phyloP scores from a whole-genome alignment of 2,113 vertebrate species.

The Zosterops lateralis region DNA sequence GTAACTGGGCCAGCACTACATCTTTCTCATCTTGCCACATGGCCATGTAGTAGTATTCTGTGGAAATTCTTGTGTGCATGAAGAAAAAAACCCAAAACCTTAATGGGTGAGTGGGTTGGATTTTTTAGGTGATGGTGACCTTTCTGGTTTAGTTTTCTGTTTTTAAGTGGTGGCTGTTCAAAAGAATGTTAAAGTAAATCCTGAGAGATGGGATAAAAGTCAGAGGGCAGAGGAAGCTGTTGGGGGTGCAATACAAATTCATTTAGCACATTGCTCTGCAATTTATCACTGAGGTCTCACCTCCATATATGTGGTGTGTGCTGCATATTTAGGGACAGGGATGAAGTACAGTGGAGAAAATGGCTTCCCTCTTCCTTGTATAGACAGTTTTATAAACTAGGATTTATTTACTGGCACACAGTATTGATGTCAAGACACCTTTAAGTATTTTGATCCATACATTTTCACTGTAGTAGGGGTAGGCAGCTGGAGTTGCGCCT shows the following conservation, averaged over 20 bases:
- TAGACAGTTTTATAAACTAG: neutral
- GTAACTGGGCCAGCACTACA: neutral
- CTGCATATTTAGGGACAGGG: neutral
- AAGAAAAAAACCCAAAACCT: neutral
- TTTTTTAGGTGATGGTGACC: neutral
- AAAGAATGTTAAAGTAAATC: neutral
- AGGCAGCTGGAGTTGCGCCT: neutral
- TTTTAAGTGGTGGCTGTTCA: neutral
- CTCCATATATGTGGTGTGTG: neutral
- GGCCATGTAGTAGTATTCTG: neutral
- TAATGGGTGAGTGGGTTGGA: neutral
- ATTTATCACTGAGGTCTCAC: constrained; percentile 6
- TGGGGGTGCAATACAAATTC: neutral
- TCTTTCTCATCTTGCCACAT: neutral
- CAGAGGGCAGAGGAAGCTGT: constrained; percentile 9
- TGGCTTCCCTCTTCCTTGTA: neutral
- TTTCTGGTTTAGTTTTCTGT: neutral
- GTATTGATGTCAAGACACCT: neutral
- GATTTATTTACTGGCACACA: neutral
- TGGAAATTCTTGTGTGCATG: neutral
- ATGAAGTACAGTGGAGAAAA: neutral
- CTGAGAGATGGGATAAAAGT: constrained; percentile 12
- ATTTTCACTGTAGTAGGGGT: neutral
- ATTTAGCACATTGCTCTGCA: constrained; percentile 20
- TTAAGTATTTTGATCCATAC: neutral